These are phyloP conservation scores for Argyresthia goedartella DNA, from an alignment of 2,888 invertebrate species.

Conservation along the genomic window DNA sequence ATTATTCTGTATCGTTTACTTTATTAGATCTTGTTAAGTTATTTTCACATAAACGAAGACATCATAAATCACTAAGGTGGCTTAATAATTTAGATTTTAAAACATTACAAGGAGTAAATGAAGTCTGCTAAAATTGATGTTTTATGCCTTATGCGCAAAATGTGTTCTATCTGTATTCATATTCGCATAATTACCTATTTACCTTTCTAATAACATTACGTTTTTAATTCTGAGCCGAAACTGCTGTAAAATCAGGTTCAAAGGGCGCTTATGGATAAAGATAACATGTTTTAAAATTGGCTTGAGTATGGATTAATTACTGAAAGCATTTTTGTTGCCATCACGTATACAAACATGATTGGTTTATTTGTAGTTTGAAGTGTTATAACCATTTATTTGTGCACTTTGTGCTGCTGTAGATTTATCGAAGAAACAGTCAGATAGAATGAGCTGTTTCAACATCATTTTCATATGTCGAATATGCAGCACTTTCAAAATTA, in stretches of 20 bases:
- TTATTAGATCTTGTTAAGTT: constrained; percentile 18
- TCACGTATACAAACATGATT: background rate
- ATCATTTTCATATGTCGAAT: no score
- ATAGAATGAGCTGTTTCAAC: no score
- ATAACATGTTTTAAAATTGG: background rate
- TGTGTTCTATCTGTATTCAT: no score
- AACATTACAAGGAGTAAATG: constrained; percentile 69
- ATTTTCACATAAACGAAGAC: constrained; percentile 21
- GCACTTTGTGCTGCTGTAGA: no score
- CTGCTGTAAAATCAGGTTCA: no score
- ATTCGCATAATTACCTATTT: background rate
- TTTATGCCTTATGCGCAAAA: background rate
- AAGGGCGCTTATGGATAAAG: no score
- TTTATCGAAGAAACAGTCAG: no score
- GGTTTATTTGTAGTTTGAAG: background rate
- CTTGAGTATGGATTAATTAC: background rate
- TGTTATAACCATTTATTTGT: background rate
- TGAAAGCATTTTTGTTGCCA: background rate
- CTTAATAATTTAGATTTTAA: constrained; percentile 45
- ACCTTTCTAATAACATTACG: background rate
- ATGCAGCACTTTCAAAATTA: no score
- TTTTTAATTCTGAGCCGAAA: no score
- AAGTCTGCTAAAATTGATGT: constrained; percentile 25
- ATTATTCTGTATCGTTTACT: constrained; percentile 11
- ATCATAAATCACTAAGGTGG: constrained; percentile 14